Evolutionary conservation across 2,113 vertebrate species (phyloP).

Genomic region (Natator depressus): DNA sequence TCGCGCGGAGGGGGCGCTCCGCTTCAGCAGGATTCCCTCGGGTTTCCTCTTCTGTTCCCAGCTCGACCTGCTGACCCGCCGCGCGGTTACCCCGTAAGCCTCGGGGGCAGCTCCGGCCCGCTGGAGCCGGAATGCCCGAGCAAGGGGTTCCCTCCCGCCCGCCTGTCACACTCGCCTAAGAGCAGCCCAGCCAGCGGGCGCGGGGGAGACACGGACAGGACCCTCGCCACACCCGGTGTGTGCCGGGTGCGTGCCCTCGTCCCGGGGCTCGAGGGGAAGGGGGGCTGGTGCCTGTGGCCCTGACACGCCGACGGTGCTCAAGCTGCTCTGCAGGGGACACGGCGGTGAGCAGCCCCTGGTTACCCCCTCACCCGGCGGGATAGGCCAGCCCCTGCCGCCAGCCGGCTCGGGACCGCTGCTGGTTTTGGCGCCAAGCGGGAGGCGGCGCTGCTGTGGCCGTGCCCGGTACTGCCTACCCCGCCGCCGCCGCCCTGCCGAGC

Average conservation of each 20-base stretch:
- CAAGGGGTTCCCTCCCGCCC: background rate
- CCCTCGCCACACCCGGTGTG: too few relatives aligned
- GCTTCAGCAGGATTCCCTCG: background rate
- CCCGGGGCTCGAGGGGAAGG: background rate
- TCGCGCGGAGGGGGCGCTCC: background rate
- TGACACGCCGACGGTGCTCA: background rate
- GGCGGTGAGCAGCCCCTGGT: background rate
- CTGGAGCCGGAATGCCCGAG: background rate
- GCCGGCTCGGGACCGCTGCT: background rate
- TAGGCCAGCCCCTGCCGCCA: background rate
- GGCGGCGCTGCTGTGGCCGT: constrained; percentile 75
- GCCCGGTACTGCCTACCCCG: background rate
- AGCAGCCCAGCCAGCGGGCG: background rate
- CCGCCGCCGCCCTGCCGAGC: background rate
- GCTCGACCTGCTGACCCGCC: background rate
- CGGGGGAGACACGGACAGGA: background rate
- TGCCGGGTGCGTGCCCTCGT: too few relatives aligned
- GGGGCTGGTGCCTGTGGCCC: constrained; percentile 40
- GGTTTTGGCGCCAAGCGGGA: constrained; percentile 71
- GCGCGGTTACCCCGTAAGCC: background rate
- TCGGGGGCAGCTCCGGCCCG: too few relatives aligned
- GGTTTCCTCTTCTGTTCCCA: background rate
- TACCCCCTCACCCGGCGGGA: background rate
- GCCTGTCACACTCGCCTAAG: background rate
- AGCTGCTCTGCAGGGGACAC: background rate